A percentile compares a stretch with the other conserved stretches of the same genome.
Evolutionary conservation across 2,113 vertebrate genomes (phyloP).

Genomic region (Platichthys stellatus): DNA sequence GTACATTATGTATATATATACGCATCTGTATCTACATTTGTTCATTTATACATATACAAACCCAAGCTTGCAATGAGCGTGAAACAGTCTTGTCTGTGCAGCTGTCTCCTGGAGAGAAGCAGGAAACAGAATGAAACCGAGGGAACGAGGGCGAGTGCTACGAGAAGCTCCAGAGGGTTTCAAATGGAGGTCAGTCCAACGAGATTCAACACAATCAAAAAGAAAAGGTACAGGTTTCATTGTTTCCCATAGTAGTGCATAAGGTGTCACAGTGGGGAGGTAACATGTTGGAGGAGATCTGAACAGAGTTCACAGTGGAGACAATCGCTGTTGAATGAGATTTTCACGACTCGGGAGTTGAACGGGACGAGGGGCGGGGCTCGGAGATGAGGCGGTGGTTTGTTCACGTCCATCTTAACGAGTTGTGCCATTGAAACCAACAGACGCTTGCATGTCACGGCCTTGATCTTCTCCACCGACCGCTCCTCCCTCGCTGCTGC

Average conservation of each 20-base stretch:
- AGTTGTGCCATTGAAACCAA: conserved; percentile 67
- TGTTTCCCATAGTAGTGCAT: conserved; percentile 55
- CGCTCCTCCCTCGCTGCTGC: not conserved
- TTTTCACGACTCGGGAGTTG: conserved; percentile 16
- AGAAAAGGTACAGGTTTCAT: conserved; percentile 31
- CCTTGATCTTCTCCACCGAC: not conserved
- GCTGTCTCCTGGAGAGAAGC: conserved; percentile 38
- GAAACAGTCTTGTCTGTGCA: conserved; percentile 43
- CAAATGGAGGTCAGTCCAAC: conserved; percentile 9
- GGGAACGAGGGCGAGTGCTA: conserved; percentile 15
- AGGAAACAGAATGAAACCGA: conserved; percentile 7
- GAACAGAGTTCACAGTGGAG: conserved; percentile 46
- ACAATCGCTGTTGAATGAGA: conserved; percentile 18
- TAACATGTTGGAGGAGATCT: conserved; percentile 62
- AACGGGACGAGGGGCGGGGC: conserved; percentile 30
- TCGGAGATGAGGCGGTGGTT: conserved; percentile 46
- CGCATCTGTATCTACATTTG: conserved; percentile 78
- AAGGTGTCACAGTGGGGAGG: conserved; percentile 71
- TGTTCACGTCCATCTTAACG: conserved; percentile 35
- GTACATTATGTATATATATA: conserved; percentile 60
- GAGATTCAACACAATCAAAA: conserved; percentile 15
- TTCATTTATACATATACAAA: conserved; percentile 75
- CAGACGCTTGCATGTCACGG: not conserved
- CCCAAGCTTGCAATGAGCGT: conserved; percentile 47
- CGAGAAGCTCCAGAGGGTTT: conserved; percentile 33